Evolutionary conservation across 1,140 invertebrate species (phyloP), one percentile per base, ranked within the genome.

Genomic region (Heliconius himera): DNA sequence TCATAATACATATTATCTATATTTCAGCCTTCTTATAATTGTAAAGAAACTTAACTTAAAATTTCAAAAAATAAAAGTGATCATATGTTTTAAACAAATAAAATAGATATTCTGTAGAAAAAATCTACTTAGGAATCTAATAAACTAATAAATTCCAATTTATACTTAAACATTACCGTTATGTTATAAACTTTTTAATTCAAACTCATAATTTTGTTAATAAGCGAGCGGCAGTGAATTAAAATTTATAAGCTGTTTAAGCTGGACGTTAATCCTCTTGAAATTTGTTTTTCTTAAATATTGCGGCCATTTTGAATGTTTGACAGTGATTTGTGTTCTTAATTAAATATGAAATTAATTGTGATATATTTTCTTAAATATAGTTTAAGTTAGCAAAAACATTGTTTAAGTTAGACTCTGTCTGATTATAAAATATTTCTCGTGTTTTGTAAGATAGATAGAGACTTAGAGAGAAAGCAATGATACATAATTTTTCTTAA

Each of bases 161-260:
- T 46, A 46, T 16, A 46, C 41, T 46, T 3, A 46, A 54, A 54
- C 6, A n/a, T 54, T 51, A 20, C 49, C 49, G 49, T 51, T 51
- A 51, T 51, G 49, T 20, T 51, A 51, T 51, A 51, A 51, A 51
- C 54, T 60, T 66, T 29, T 76, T 29, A 70, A 70, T 46, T 46
- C 18, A 26, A 66, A 60, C 49, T 78, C 72, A 49, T 78, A 74
- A 74, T 78, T 78, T 73, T 38, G 49, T 74, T 66, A 78, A 73
- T 60, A 78, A 73, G 54, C 54, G 46, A 54, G 33, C 33, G 77
- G 9, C 41, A 73, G 18, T 22, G 60, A 76, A 70, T 76, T 76
- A 76, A 82, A 70, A 82, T 82, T 82, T 79, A 79, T 76, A 78
- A 81, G 66, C 76, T 56, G 49, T 54, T 20, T 79, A 82, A 79